Base-by-base conservation (phyloP, 2,113 vertebrate genomes). In the Hoplias malabaricus region DNA sequence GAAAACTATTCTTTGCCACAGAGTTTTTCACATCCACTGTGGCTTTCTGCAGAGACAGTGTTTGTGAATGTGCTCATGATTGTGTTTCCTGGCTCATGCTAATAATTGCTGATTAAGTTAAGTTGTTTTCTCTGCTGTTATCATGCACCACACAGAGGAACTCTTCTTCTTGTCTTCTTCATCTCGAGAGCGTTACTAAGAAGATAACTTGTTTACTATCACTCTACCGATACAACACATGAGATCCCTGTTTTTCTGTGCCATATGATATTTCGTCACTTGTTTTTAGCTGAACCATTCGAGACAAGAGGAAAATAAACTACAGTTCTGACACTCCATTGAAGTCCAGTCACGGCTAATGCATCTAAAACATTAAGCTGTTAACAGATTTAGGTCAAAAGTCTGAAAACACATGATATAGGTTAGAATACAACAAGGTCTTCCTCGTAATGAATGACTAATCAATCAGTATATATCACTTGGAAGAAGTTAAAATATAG, bases 151-250 rank as follows among this genome's bases (percentile, higher is more conserved):
- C 42, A 77, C 53, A 80, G 68, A 81, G 46, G 27, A 42, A 27
- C 21, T 40, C 14, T 76, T 79, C 48, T 79, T 61, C 69, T 66
- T 6, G 23, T 40, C 57, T 79, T 21, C 25, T 72, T 75, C 33
- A 36, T 73, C 68, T 34, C 34, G 73, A 65, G 65, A 34, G 38
- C 57, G 40, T 25, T 50, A 46, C 43, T 54, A 63, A 25, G 34
- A 9, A 29, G 42, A 61, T 46, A 56, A 77, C 67, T 74, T 77
- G 80, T 84, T 80, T 82, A 79, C 80, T 43, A 42, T 75, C 75
- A 77, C n/a, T 9, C 31, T 59, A 16, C 25, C 16, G 34, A 19
- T 40, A 77, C 80, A 80, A 69, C 72, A 61, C 69, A 68, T 62
- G 54, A 67, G 38, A 27, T 53, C 21, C 23, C 8, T 40, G 59